Conservation (phyloP, 2,888 invertebrate species). For the Drosophila leonis region DNA sequence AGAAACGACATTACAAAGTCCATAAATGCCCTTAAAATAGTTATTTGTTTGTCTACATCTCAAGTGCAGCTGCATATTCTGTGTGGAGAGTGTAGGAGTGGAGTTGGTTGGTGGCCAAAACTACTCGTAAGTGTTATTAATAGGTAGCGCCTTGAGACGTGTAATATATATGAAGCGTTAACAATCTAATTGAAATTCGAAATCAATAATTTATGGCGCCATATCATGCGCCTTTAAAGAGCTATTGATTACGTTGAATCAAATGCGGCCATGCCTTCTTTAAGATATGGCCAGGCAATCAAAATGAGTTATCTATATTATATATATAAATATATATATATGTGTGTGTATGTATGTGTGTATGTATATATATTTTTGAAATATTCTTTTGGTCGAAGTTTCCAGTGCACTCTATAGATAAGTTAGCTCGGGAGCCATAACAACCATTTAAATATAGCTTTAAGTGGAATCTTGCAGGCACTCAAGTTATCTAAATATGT, state of each 20-base stretch:
- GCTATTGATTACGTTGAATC: slow-evolving; percentile 26
- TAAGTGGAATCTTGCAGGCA: slow-evolving; percentile 12
- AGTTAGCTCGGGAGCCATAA: slow-evolving; percentile 11
- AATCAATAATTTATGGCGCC: slow-evolving; percentile 28
- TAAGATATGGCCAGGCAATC: slow-evolving; percentile 31
- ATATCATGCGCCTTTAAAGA: slow-evolving; percentile 16
- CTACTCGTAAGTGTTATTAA: neutral
- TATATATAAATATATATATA: neutral
- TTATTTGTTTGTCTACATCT: neutral
- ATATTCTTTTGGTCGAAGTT: slow-evolving; percentile 7
- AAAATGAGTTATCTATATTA: slow-evolving; percentile 12
- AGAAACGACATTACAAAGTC: slow-evolving; percentile 16
- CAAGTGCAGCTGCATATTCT: slow-evolving; percentile 3
- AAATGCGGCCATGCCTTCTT: slow-evolving; percentile 25
- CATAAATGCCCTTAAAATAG: neutral
- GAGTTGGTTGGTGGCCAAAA: slow-evolving; percentile 8
- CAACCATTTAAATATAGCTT: slow-evolving; percentile 36
- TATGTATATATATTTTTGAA: neutral
- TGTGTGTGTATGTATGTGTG: neutral
- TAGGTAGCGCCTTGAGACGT: slow-evolving; percentile 3
- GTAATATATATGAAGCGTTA: neutral
- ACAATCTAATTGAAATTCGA: slow-evolving; percentile 17
- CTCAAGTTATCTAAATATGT: slow-evolving; percentile 31
- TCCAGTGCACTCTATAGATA: slow-evolving; percentile 34
- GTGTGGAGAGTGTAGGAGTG: neutral